Conservation (phyloP, 2,113 vertebrate species). For the Carlito syrichta region DNA sequence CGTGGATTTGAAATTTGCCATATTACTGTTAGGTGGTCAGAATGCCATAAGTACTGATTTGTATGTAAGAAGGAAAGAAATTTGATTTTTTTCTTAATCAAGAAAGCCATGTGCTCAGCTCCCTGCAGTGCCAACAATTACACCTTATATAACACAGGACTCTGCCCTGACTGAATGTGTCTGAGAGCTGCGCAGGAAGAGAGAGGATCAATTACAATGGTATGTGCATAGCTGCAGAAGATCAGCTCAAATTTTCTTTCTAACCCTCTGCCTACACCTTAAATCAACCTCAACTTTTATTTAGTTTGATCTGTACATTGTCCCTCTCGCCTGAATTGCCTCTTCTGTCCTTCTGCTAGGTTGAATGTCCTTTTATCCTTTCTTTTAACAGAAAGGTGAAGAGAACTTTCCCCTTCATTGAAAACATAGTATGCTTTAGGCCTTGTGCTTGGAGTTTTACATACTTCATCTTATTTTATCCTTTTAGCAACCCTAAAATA, state of each 20-base stretch:
- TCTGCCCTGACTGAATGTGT: not conserved
- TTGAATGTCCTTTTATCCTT: not conserved
- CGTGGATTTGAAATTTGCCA: conserved; percentile 28
- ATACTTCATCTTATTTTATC: not conserved
- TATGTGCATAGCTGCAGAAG: not conserved
- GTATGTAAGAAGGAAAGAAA: conserved; percentile 8
- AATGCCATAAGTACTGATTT: not conserved
- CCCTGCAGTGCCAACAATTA: not conserved
- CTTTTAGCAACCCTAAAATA: not conserved
- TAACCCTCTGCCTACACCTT: not conserved
- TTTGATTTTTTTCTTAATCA: conserved; percentile 16
- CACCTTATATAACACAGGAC: not conserved
- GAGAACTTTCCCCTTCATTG: not conserved
- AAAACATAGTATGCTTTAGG: not conserved
- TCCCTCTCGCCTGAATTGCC: not conserved
- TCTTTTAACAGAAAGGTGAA: not conserved
- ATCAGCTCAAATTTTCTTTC: not conserved
- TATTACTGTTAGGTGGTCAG: conserved; percentile 18
- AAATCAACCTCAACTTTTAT: conserved; percentile 1
- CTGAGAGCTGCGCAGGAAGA: not conserved
- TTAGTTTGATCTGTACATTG: not conserved
- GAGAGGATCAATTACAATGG: not conserved
- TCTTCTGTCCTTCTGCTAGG: not conserved
- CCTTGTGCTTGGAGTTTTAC: not conserved
- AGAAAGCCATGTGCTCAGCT: not conserved